Base-by-base conservation (phyloP, 1,140 invertebrate species). In the Tachypleus tridentatus region DNA sequence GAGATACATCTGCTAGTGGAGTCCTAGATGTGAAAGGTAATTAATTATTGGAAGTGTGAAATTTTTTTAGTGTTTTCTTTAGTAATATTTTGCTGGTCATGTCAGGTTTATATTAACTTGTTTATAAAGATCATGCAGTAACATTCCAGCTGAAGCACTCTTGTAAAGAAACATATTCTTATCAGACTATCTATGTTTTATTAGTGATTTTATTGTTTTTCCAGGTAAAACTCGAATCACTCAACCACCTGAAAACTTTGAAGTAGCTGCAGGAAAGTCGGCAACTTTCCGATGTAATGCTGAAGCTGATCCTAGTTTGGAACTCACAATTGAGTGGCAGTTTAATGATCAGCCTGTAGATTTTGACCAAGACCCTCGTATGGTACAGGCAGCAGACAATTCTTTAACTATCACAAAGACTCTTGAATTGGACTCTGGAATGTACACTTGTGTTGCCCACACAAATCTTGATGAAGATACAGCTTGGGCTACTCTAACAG, bases 261-360 rank as follows among this genome's bases (percentile, higher is more conserved):
- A 94, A 77, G 89, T 97, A 3, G 82, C 87, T 4, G 93, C 91
- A 48, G 89, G 88, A 10, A 82, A 85, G 47, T 85, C 86, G 9
- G 93, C 93, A 0, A 96, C 92, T 0, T 96, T 97, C 79, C 83
- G 91, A 53, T 98, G 94, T 80, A 93, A 93, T 75, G 93, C 93
- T 5, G 85, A 90, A 58, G 81, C 87, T 0, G 94, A 97, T 76
- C 82, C 87, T 29, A 87, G 84, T 3, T 77, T 97, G 4, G 76
- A 83, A 5, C 75, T 97, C 49, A 80, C 81, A 63, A 96, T 98
- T 48, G 6, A 66, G n/a, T 70, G 69, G 69, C 51, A 64, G 3
- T 70, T 70, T 53, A 70, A 70, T 63, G 66, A 64, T 8, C 64
- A 70, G 11, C 59, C 53, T 47, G 57, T 70, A 29, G 66, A 70